Percentiles rank a stretch among this genome's conserved stretches.
Conservation (phyloP, 1,140 invertebrate species). For the Leptopilina clavipes region DNA sequence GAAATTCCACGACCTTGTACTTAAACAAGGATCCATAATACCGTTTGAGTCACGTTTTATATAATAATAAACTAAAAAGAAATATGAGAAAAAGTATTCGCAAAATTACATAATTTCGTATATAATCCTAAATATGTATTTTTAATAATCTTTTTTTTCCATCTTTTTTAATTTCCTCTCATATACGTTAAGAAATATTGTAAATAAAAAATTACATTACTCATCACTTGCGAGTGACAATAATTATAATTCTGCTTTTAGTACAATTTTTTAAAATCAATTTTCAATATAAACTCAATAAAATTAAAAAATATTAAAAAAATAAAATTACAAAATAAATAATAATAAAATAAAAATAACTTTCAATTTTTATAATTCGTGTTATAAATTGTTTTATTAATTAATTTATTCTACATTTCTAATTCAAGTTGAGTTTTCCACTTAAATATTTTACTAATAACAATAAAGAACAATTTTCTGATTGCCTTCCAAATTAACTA, state of each 20-base stretch:
- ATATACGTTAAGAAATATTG: no score
- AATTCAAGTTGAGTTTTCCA: neutral
- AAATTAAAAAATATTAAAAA: no score
- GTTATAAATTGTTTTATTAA: no score
- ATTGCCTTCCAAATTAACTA: neutral
- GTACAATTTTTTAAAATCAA: no score
- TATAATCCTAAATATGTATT: neutral
- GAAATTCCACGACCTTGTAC: slow-evolving; percentile 25
- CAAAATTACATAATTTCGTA: neutral
- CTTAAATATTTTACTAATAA: neutral
- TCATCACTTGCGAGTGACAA: no score
- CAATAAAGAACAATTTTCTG: neutral
- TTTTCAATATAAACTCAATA: no score
- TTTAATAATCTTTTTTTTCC: neutral
- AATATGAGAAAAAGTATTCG: neutral
- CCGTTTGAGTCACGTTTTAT: neutral
- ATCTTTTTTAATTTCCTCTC: no score
- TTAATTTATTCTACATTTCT: neutral
- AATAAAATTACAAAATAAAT: no score
- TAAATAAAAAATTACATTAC: no score
- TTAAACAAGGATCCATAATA: slow-evolving; percentile 13
- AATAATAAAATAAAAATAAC: no score
- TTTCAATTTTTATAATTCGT: no score
- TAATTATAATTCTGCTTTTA: no score
- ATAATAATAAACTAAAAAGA: slow-evolving; percentile 22